Evolutionary conservation across 1,140 invertebrate species (phyloP).

Genomic region (Propsilocerus akamusi): DNA sequence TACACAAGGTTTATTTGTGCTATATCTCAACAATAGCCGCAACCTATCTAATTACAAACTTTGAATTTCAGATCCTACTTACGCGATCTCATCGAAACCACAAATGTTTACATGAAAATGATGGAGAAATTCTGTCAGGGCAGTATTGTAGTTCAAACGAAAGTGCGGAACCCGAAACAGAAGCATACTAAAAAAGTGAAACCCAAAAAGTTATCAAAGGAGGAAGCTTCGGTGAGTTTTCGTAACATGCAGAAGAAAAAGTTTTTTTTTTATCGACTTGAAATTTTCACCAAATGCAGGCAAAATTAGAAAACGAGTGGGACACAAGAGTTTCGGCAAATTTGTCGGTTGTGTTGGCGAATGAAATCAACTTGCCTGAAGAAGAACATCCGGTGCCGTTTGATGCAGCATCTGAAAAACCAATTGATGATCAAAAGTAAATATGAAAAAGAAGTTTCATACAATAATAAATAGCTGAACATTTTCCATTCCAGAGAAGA

Average conservation of each 20-base stretch:
- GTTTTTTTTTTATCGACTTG: not conserved
- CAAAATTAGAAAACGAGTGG: conserved; percentile 45
- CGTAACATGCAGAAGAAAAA: not conserved
- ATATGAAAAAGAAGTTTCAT: conserved; percentile 10
- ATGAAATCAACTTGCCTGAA: conserved; percentile 29
- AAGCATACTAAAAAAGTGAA: conserved; percentile 28
- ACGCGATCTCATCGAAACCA: conserved; percentile 71
- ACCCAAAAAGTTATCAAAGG: conserved; percentile 13
- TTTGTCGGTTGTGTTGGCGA: conserved; percentile 48
- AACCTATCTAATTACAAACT: conserved; percentile 7
- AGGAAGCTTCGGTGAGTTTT: not conserved
- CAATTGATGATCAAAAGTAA: conserved; percentile 80
- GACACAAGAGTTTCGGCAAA: conserved; percentile 41
- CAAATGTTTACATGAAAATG: conserved; percentile 85
- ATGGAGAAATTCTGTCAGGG: conserved; percentile 61
- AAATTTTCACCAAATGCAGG: conserved; percentile 12
- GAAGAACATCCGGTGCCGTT: conserved; percentile 50
- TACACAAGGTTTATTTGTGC: conserved; percentile 53
- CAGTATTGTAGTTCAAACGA: conserved; percentile 57
- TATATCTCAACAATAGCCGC: not conserved
- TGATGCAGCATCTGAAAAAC: conserved; percentile 63
- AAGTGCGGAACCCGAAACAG: conserved; percentile 28
- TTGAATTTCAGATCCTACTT: conserved; percentile 47
- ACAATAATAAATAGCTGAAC: too few relatives aligned
- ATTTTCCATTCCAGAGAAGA: conserved; percentile 37